Evolutionary conservation across 2,888 invertebrate genomes (phyloP).

Genomic region (Xylocampa areola): DNA sequence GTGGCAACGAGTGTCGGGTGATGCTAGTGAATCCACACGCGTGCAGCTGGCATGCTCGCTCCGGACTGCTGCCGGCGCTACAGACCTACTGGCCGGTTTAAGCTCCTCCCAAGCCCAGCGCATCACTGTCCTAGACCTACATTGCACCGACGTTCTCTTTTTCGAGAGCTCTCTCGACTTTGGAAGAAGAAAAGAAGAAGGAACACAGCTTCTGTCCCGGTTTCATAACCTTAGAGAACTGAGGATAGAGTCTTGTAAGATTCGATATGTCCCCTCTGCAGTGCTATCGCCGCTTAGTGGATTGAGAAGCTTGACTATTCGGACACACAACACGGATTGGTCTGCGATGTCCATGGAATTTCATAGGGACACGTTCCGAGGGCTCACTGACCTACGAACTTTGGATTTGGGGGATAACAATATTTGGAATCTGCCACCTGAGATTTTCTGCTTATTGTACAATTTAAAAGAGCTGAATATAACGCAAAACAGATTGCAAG

Average conservation of each 20-base stretch:
- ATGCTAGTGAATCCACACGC: constrained; percentile 88
- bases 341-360: constrained; percentile 94
- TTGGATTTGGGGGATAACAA: constrained; percentile 94
- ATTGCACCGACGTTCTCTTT: constrained; percentile 93
- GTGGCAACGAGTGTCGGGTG: constrained; percentile 91
- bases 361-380: constrained; percentile 92
- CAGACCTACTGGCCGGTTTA: constrained; percentile 91
- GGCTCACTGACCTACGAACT: constrained; percentile 91
- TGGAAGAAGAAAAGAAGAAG: constrained; percentile 86
- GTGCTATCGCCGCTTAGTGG: constrained; percentile 92
- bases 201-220: constrained; percentile 89
- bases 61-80: constrained; percentile 91
- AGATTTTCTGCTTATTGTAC: constrained; percentile 93
- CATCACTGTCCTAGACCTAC: constrained; percentile 91
- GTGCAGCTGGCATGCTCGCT: constrained; percentile 91
- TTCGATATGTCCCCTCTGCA: constrained; percentile 92
- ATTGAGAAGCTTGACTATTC: constrained; percentile 91
- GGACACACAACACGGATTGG: constrained; percentile 95
- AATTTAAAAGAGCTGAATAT: constrained; percentile 92
- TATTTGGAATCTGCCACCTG: constrained; percentile 93
- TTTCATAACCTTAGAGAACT: constrained; percentile 92
- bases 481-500: constrained; percentile 94
- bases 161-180: constrained; percentile 92
- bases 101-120: constrained; percentile 92
- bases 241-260: constrained; percentile 93